Evolutionary conservation across 2,888 invertebrate species (phyloP), one percentile per base, ranked within the genome.

Genomic region (Callosobruchus maculatus): DNA sequence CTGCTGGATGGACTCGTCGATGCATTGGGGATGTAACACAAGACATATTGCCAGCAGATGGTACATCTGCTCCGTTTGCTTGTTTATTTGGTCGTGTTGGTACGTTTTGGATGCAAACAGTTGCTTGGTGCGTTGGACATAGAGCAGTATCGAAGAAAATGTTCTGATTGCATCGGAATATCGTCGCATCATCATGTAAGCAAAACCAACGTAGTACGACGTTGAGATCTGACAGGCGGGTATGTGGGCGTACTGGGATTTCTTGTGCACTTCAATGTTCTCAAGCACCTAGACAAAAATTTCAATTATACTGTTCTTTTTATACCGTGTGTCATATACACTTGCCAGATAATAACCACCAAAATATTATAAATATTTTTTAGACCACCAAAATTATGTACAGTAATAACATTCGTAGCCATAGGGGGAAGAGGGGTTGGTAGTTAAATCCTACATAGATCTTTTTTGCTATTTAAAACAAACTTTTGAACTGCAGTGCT

Each of bases 141-240:
- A 99, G 69, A 99, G 90, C 76, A 99, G 89, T 78, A 98, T 98
- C 31, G 97, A 96, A 21, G 98, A 97, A 84, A 99, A 97, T 0
- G 99, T 98, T 74, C 99, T 93, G 76, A 99, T 99, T n/a, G 98
- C 97, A 88, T 99, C 99, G 0, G 98, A 95, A 86, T 99, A 99
- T 26, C 98, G 93, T 26, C 99, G 92, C 99, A 99, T 99, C 99
- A 99, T 99, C 95, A 99, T 96, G 88, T 99, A 99, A 0, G 97
- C 98, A 86, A 99, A 99, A 0, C 99, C 99, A 30, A 99, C 99
- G 85, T 99, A 99, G 87, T 99, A 99, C 0, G 98, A 98, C 0
- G 98, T 98, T 4, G 99, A 97, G 82, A 99, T 98, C 87, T 98
- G 97, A 85, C 99, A 99, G 3, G 98, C 98, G 2, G 99, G 98